A percentile compares a stretch with the other conserved stretches of the same genome.
These are phyloP conservation scores for Triplophysa siluroides DNA, from an alignment of 2,113 vertebrate genomes.

Conservation along the genomic window DNA sequence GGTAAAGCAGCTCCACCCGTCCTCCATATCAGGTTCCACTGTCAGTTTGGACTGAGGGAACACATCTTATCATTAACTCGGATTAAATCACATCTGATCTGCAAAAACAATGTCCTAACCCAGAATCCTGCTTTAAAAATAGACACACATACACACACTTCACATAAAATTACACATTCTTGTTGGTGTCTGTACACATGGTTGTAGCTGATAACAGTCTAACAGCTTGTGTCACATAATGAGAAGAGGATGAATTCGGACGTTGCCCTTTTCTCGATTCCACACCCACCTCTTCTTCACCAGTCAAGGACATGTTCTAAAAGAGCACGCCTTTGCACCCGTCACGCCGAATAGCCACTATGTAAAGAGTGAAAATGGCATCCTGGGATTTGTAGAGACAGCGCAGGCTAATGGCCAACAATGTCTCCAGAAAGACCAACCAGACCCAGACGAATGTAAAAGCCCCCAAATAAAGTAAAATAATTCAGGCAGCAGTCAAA, in stretches of 20 bases:
- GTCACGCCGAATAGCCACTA: constrained; percentile 60
- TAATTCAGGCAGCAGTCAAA: neutral
- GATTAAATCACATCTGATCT: constrained; percentile 71
- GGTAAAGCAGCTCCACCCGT: constrained; percentile 48
- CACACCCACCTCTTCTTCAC: constrained; percentile 80
- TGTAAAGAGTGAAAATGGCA: constrained; percentile 57
- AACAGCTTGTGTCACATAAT: constrained; percentile 60
- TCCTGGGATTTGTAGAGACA: constrained; percentile 61
- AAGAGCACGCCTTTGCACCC: constrained; percentile 69
- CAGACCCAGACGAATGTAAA: neutral
- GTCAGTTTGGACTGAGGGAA: constrained; percentile 40
- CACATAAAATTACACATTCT: constrained; percentile 64
- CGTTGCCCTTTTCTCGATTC: constrained; percentile 77
- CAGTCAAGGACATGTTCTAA: constrained; percentile 73
- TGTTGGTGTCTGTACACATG: constrained; percentile 69
- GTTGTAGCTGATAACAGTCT: constrained; percentile 50
- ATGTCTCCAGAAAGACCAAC: neutral
- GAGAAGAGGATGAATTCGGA: constrained; percentile 66
- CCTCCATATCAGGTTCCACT: constrained; percentile 58
- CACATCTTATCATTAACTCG: constrained; percentile 67
- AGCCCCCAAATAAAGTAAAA: neutral
- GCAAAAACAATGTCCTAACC: constrained; percentile 59
- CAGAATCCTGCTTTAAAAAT: constrained; percentile 63
- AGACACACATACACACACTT: constrained; percentile 58
- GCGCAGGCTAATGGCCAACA: constrained; percentile 46